These are phyloP conservation scores for Gnatocerus cornutus DNA, from an alignment of 2,888 invertebrate genomes.

Conservation along the genomic window DNA sequence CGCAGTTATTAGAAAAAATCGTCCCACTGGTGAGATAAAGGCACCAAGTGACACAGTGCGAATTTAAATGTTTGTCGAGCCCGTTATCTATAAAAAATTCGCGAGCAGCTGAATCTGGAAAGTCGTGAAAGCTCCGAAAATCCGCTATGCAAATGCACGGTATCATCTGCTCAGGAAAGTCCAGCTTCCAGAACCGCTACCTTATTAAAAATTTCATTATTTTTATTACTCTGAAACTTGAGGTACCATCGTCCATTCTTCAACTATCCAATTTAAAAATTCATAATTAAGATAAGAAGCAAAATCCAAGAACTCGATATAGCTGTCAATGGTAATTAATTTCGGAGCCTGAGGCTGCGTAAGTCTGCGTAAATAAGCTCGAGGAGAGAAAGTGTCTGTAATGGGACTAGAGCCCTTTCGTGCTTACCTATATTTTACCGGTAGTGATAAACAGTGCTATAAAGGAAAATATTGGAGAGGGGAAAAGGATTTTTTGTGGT, in stretches of 20 bases:
- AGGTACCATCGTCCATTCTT: slow-evolving; percentile 19
- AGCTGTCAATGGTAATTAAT: slow-evolving; percentile 41
- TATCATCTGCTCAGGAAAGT: slow-evolving; percentile 8
- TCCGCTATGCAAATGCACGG: not conserved
- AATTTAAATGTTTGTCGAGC: not conserved
- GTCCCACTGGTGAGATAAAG: not conserved
- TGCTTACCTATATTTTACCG: slow-evolving; percentile 13
- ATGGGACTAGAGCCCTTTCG: slow-evolving; percentile 7
- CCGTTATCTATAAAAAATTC: slow-evolving; percentile 2
- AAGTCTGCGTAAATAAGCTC: slow-evolving; percentile 8
- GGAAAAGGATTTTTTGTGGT: slow-evolving; percentile 43
- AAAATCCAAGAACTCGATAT: slow-evolving; percentile 27
- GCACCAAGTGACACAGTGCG: not conserved
- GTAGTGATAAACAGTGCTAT: slow-evolving; percentile 43
- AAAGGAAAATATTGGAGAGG: slow-evolving; percentile 32
- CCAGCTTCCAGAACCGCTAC: slow-evolving; percentile 13
- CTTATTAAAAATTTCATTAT: slow-evolving; percentile 34
- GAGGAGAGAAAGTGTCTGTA: slow-evolving; percentile 40
- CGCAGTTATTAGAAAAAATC: slow-evolving; percentile 2
- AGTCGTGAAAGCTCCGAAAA: slow-evolving; percentile 6
- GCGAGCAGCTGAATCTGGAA: slow-evolving; percentile 1
- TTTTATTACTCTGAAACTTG: slow-evolving; percentile 22
- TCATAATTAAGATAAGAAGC: slow-evolving; percentile 37
- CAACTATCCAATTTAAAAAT: slow-evolving; percentile 36
- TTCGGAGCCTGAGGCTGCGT: slow-evolving; percentile 12